Evolutionary conservation across 1,140 invertebrate genomes (phyloP).

Genomic region (Meloidogyne exigua): DNA sequence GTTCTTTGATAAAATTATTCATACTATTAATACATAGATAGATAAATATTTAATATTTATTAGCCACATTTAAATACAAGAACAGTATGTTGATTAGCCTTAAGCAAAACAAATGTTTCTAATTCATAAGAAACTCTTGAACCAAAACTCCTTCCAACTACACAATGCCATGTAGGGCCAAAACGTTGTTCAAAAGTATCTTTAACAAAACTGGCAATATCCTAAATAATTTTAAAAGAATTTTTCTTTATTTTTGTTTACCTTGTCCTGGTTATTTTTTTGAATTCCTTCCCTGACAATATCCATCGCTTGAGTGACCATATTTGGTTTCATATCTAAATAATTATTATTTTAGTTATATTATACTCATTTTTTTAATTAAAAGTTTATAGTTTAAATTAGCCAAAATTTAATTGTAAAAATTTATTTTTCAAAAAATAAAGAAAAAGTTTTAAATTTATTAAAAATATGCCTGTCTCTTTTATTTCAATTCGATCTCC

Average conservation of each 20-base stretch:
- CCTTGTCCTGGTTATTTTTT: slow-evolving; percentile 27
- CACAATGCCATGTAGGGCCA: slow-evolving; percentile 53
- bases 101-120: slow-evolving; percentile 52
- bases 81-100: slow-evolving; percentile 30
- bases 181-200: slow-evolving; percentile 51
- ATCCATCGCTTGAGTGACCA: slow-evolving; percentile 19
- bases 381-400: no score
- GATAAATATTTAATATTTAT: neutral
- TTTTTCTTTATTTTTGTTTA: neutral
- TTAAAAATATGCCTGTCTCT: neutral
- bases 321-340: slow-evolving; percentile 25
- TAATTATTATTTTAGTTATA: no score
- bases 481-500: neutral
- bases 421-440: no score
- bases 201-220: slow-evolving; percentile 52
- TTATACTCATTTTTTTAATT: no score
- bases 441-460: no score
- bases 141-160: slow-evolving; percentile 55
- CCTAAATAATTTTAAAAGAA: slow-evolving; percentile 30
- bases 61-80: slow-evolving; percentile 31
- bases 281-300: slow-evolving; percentile 32
- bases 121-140: slow-evolving; percentile 53
- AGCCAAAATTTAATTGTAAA: no score
- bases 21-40: no score
- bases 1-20: no score